Base-by-base conservation (phyloP, 2,888 invertebrate species). In the Anthrax anthrax region DNA sequence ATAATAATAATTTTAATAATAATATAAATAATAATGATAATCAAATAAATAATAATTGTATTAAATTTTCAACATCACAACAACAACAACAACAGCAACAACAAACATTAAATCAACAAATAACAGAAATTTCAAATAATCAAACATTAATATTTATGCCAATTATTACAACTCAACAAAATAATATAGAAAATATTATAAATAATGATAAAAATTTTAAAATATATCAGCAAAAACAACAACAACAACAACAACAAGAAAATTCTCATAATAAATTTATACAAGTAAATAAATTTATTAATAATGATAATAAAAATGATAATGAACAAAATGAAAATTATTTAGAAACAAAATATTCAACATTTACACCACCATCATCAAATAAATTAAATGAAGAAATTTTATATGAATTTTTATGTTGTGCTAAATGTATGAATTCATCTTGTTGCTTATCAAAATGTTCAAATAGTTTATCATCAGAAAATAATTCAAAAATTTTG, bases 381-480 rank as follows among this genome's bases (percentile, higher is more conserved):
- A 50, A 46, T 32, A 29, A 37, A 16, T 50, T 36, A 18, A 47
- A 52, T 6, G 59, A 58, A 32, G 65, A 65, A 49, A 57, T 65
- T 47, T 57, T 69, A 23, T 69, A 69, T 50, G 69, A 69, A 50
- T 67, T 68, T 51, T 53, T 69, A 6, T 69, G 69, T 56, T 69
- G 69, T 56, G 69, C 69, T 51, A 67, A 65, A 57, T 69, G 69
- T 49, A 64, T 67, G 63, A 63, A 64, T 53, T 62, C 62, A 23
- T 38, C 34, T 39, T 18, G 8, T 23, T 37, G 47, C 16, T 29
- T 32, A 36, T 40, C 46, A 17, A 43, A 45, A 41, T 47, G 47
- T 44, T 34, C 43, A 46, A 47, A 39, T 43, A 39, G 37, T 23
- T 6, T 23, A 27, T 41, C 44, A n/a, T 42, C 49, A 37, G 52